A percentile compares a stretch with the other conserved stretches of the same genome.
phyloP scores from a whole-genome alignment of 2,113 vertebrate genomes.

The Urocitellus parryii region DNA sequence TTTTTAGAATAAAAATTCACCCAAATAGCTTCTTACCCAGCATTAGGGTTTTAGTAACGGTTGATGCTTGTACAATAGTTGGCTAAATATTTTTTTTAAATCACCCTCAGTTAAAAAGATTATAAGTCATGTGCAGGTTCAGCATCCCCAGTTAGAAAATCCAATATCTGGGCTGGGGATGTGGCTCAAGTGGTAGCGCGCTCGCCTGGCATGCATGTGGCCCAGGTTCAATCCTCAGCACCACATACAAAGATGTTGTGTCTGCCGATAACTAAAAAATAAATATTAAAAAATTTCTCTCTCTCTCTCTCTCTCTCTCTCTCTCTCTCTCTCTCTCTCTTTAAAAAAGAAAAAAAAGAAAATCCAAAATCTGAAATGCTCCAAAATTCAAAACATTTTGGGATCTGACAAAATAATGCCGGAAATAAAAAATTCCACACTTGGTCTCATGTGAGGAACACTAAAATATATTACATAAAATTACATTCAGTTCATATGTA shows the following conservation, averaged over 20 bases:
- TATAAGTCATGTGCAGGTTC: not conserved
- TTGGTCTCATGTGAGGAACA: not conserved
- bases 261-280: no score
- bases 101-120: not conserved
- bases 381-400: not conserved
- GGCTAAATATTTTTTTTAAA: constrained; percentile 25
- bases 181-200: no score
- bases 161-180: not conserved
- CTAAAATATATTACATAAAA: not conserved
- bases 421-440: not conserved
- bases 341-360: not conserved
- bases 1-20: constrained; percentile 23
- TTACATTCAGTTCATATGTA: not conserved
- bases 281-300: no score
- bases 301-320: no score
- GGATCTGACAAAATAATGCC: not conserved
- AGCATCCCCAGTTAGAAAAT: not conserved
- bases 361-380: not conserved
- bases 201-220: no score
- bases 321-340: no score
- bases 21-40: not conserved
- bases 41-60: not conserved
- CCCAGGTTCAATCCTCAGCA: no score
- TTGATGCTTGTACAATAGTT: not conserved
- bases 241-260: no score